These are phyloP conservation scores for Lymantria monacha DNA, from an alignment of 2,888 invertebrate species.

Conservation along the genomic window DNA sequence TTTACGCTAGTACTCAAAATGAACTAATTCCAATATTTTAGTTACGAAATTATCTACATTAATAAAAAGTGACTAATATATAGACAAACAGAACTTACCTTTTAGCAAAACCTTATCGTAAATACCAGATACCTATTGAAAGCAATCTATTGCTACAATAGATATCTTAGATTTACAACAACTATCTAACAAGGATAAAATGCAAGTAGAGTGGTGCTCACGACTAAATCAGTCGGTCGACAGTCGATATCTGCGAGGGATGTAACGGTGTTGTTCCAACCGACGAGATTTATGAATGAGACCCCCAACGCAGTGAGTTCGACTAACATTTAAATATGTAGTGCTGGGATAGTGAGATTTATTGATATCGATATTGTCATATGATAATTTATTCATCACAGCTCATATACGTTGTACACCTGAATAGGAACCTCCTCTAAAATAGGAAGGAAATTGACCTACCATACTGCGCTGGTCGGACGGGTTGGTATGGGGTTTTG, in stretches of 20 bases:
- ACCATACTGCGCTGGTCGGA: no score
- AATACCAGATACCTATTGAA: not conserved
- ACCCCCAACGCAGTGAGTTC: constrained; percentile 58
- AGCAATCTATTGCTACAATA: not conserved
- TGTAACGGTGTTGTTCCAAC: constrained; percentile 62
- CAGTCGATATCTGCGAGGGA: constrained; percentile 58
- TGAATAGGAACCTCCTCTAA: no score
- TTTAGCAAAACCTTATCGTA: not conserved
- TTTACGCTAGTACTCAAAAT: no score
- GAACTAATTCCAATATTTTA: no score
- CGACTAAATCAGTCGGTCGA: constrained; percentile 57
- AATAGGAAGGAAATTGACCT: no score
- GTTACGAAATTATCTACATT: no score
- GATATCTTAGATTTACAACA: constrained; percentile 7
- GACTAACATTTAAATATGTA: constrained; percentile 42
- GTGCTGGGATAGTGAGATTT: constrained; percentile 20
- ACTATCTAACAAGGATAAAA: constrained; percentile 26
- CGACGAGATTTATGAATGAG: constrained; percentile 69
- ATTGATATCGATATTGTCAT: not conserved
- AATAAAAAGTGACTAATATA: not conserved
- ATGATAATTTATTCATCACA: not conserved
- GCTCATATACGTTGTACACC: no score
- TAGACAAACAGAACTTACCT: not conserved
- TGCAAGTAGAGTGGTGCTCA: constrained; percentile 28
- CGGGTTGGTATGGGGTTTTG: no score